Conservation (phyloP, 2,888 invertebrate genomes). For the Laspeyria flexula region DNA sequence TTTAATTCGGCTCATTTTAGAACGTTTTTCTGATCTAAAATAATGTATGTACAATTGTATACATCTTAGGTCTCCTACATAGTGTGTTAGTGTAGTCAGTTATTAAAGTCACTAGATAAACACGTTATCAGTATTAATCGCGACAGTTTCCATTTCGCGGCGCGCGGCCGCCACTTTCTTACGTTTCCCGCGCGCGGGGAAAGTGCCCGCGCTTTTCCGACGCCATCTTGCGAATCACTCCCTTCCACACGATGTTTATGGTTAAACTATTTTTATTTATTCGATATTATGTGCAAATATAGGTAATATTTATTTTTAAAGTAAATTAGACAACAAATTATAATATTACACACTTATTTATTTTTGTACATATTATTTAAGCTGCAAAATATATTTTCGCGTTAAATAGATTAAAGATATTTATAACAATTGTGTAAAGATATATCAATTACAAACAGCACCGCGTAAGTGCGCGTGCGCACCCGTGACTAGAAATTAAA, state of each 20-base stretch:
- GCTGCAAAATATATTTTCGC: too few species aligned
- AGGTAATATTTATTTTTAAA: too few species aligned
- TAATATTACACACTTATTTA: too few species aligned
- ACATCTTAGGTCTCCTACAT: background rate
- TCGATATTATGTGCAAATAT: background rate
- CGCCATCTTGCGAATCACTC: conserved; percentile 74
- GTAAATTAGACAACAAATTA: too few species aligned
- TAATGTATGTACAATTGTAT: background rate
- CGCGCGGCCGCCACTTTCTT: conserved; percentile 75
- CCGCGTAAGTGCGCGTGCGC: conserved; percentile 43
- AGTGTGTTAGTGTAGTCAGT: conserved; percentile 33
- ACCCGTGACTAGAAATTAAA: conserved; percentile 55
- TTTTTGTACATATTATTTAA: too few species aligned
- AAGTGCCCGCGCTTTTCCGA: conserved; percentile 83
- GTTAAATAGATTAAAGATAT: conserved; percentile 2
- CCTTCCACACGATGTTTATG: conserved; percentile 43
- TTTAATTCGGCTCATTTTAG: too few species aligned
- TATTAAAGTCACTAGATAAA: conserved; percentile 64
- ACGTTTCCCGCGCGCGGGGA: conserved; percentile 83
- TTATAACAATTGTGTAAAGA: conserved; percentile 11
- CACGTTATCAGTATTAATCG: conserved; percentile 78
- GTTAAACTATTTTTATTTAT: background rate
- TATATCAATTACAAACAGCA: conserved; percentile 28
- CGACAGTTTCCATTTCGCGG: conserved; percentile 81
- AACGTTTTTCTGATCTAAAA: too few species aligned